Conservation (phyloP, 2,797 vertebrate species). For the Bradypodion ventrale region DNA sequence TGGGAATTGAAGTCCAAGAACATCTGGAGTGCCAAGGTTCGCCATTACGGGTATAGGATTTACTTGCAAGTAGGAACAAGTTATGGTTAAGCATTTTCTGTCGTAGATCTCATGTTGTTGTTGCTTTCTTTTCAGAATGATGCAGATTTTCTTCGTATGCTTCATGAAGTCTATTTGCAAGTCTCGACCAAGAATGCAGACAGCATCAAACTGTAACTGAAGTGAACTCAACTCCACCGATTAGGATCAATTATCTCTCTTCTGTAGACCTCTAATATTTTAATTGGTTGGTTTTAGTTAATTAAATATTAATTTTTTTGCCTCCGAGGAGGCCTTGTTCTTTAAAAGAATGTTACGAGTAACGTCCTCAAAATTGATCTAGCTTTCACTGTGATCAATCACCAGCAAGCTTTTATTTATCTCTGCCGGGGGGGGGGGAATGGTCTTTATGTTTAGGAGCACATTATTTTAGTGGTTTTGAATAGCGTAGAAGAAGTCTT, state of each 20-base stretch:
- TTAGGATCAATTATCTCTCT: constrained; percentile 67
- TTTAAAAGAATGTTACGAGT: constrained; percentile 70
- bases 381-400: constrained; percentile 79
- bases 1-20: too few relatives aligned
- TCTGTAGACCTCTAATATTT: constrained; percentile 67
- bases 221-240: constrained; percentile 45
- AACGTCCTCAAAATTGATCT: constrained; percentile 72
- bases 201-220: constrained; percentile 84
- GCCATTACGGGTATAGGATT: too few relatives aligned
- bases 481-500: constrained; percentile 51
- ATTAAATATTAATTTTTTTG: constrained; percentile 70
- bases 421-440: constrained; percentile 32
- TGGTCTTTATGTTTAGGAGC: constrained; percentile 56
- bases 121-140: constrained; percentile 82
- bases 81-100: constrained; percentile 1
- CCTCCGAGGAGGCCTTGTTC: constrained; percentile 67
- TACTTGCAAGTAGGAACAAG: neutral
- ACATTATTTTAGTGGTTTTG: constrained; percentile 64
- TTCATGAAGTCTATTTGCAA: constrained; percentile 93
- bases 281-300: constrained; percentile 69
- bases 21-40: too few relatives aligned
- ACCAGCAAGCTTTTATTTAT: constrained; percentile 78
- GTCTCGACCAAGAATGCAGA: constrained; percentile 86
- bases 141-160: constrained; percentile 87
- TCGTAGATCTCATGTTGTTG: constrained; percentile 31